These are phyloP conservation scores for Premnoplex brunnescens DNA, from an alignment of 2,797 vertebrate species.

Conservation along the genomic window DNA sequence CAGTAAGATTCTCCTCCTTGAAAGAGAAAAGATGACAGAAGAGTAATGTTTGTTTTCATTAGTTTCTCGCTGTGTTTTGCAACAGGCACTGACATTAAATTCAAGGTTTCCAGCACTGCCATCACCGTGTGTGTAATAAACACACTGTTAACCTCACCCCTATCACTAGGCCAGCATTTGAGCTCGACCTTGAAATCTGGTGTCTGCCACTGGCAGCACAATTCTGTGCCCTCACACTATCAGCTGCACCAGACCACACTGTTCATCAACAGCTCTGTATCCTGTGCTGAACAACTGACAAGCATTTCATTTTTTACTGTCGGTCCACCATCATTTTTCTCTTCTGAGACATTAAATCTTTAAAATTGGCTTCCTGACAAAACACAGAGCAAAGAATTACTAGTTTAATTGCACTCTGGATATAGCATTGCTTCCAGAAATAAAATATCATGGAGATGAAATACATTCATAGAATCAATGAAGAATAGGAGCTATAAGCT, in stretches of 20 bases:
- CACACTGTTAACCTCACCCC: background rate
- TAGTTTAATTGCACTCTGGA: background rate
- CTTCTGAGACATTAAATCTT: slow-evolving; percentile 4
- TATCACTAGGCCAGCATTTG: background rate
- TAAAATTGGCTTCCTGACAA: slow-evolving; percentile 26
- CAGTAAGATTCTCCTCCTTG: slow-evolving; percentile 93
- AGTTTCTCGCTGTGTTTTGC: background rate
- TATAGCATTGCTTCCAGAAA: background rate
- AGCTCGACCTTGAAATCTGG: background rate
- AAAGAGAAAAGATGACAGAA: background rate
- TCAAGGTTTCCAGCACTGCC: background rate
- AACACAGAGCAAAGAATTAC: background rate
- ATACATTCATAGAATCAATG: background rate
- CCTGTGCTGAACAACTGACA: background rate
- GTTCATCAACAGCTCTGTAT: background rate
- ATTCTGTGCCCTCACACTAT: background rate
- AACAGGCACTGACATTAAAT: background rate
- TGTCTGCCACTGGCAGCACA: background rate
- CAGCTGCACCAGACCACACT: background rate
- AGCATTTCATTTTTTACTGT: background rate
- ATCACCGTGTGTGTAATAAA: background rate
- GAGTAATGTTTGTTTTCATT: background rate
- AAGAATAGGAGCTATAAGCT: background rate
- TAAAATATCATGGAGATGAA: background rate
- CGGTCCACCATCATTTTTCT: background rate